These are phyloP conservation scores for Drosophila biarmipes DNA, from an alignment of 1,140 invertebrate genomes.

Conservation along the genomic window DNA sequence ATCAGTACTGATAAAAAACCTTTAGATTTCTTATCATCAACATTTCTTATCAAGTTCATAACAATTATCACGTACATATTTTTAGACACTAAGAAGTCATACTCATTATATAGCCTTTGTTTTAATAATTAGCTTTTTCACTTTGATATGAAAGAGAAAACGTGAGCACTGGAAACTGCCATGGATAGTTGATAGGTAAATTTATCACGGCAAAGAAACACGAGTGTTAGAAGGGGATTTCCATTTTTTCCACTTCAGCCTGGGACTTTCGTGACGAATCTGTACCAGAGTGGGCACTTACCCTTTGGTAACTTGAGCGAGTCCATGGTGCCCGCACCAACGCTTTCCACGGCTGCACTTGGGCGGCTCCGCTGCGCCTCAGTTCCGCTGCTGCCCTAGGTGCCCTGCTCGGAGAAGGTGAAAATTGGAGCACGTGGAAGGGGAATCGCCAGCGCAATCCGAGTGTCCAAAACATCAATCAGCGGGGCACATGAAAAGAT, in stretches of 20 bases:
- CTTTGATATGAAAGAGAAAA: neutral
- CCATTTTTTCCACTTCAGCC: neutral
- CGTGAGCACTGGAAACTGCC: neutral
- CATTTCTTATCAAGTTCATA: neutral
- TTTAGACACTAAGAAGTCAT: neutral
- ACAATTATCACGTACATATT: no score
- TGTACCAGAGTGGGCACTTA: slow-evolving; percentile 24
- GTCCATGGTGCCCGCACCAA: slow-evolving; percentile 72
- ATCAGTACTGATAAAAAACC: neutral
- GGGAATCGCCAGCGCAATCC: slow-evolving; percentile 6
- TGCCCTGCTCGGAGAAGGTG: slow-evolving; percentile 42
- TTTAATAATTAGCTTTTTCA: neutral
- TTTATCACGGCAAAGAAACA: neutral
- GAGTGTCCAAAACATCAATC: slow-evolving; percentile 69
- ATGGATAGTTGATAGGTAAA: neutral
- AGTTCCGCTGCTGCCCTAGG: slow-evolving; percentile 62
- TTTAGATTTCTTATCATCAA: neutral
- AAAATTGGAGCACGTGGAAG: slow-evolving; percentile 55
- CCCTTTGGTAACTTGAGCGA: slow-evolving; percentile 81
- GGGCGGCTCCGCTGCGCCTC: slow-evolving; percentile 56
- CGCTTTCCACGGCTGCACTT: slow-evolving; percentile 72
- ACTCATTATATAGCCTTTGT: neutral
- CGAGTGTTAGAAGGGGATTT: neutral
- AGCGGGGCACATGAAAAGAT: slow-evolving; percentile 60
- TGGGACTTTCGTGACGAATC: neutral